Conservation (phyloP, 2,888 invertebrate species). For the Sphinx pinastri region DNA sequence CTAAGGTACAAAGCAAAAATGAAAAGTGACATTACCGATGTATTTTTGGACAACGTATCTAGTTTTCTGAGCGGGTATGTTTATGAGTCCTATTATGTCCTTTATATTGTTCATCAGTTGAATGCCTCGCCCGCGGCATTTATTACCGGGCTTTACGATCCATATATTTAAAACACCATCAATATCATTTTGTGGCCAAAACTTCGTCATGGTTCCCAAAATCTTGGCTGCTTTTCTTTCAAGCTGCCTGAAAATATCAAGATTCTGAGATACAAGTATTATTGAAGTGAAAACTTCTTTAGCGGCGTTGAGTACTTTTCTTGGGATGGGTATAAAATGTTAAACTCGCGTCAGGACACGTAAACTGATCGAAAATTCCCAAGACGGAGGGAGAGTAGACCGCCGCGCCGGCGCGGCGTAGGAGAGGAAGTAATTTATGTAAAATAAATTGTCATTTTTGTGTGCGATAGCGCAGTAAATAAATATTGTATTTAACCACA, state of each 20-base stretch:
- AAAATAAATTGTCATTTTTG: no score
- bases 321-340: no score
- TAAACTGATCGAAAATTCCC: no score
- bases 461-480: no score
- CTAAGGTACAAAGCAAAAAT: background rate
- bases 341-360: no score
- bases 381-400: no score
- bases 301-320: no score
- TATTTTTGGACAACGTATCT: conserved; percentile 98
- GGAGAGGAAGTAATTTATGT: no score
- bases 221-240: conserved; percentile 84
- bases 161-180: conserved; percentile 96
- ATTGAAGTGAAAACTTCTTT: no score
- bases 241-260: conserved; percentile 61
- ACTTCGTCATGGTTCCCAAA: conserved; percentile 86
- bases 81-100: conserved; percentile 90
- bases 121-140: conserved; percentile 96
- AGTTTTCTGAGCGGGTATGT: conserved; percentile 87
- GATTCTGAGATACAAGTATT: background rate
- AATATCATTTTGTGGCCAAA: conserved; percentile 92
- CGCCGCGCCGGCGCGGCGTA: no score
- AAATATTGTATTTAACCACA: no score
- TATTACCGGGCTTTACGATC: conserved; percentile 98
- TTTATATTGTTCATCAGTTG: conserved; percentile 93
- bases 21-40: conserved; percentile 87